Evolutionary conservation across 2,113 vertebrate genomes (phyloP).

Genomic region (Lipophrys pholis): DNA sequence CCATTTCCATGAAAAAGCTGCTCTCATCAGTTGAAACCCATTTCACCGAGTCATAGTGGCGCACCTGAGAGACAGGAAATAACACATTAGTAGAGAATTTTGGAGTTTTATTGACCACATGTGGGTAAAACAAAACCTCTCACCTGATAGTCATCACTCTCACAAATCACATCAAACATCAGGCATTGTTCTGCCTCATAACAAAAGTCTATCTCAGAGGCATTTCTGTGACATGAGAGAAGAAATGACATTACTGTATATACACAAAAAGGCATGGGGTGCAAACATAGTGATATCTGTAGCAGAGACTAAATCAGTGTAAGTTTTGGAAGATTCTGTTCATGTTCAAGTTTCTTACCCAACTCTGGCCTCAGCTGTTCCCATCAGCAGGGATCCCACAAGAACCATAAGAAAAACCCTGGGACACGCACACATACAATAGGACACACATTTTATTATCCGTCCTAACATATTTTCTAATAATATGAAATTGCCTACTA

Average conservation of each 20-base stretch:
- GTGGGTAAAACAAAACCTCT: slow-evolving; percentile 16
- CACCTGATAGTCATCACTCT: slow-evolving; percentile 70
- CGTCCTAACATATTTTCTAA: no score
- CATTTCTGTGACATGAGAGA: slow-evolving; percentile 56
- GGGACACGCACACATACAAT: slow-evolving; percentile 33
- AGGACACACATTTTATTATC: no score
- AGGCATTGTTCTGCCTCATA: slow-evolving; percentile 77
- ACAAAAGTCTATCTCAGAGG: slow-evolving; percentile 51
- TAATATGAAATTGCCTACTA: no score
- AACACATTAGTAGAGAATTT: not conserved
- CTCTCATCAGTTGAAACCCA: slow-evolving; percentile 71
- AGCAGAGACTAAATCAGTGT: no score
- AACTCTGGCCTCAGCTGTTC: slow-evolving; percentile 73
- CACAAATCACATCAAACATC: slow-evolving; percentile 70
- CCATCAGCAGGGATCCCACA: slow-evolving; percentile 64
- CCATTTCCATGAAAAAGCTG: slow-evolving; percentile 56
- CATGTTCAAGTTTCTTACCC: slow-evolving; percentile 69
- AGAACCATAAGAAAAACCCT: slow-evolving; percentile 73
- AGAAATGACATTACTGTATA: not conserved
- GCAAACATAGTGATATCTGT: no score
- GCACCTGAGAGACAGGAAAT: slow-evolving; percentile 66
- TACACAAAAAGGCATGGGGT: no score
- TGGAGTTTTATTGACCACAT: not conserved
- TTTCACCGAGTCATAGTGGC: slow-evolving; percentile 72
- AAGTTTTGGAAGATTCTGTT: not conserved